Evolutionary conservation across 2,888 invertebrate species (phyloP), one percentile per base, ranked within the genome.

Genomic region (Antitype chi): DNA sequence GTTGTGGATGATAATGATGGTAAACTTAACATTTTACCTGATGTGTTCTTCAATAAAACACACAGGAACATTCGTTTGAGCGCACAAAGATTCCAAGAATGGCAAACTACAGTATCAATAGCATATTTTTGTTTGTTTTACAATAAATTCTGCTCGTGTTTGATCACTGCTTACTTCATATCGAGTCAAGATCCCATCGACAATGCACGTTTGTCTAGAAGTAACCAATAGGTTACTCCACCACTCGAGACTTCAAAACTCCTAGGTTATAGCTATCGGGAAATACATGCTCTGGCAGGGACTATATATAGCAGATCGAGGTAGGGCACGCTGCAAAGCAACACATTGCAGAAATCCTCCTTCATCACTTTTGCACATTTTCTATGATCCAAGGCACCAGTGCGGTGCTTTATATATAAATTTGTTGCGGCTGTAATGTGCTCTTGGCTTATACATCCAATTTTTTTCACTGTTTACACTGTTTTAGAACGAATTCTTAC

Each of bases 1-100:
- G 43, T 11, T 43, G 43, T 1, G 1, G 43, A 43, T 43, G 43
- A 47, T 47, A 11, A 11, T 11, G 15, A 95, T 96, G 95, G 95
- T 95, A 91, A 91, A 28, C 15, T 59, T 43, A 17, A 59, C 17
- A 62, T 52, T 17, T 28, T 13, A 47, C 7, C 64, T 23, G 23
- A 49, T 8, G 25, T 53, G 20, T 47, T 8, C 28, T 28, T 28
- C 25, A 66, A 47, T 64, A 28, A 25, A 25, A 25, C 9, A 38
- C 38, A 63, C 7, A 60, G 32, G 23, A 63, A 38, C n/a, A 63
- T 38, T 60, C 7, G 11, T 25, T 47, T 13, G 47, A 66, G 13
- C 20, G 20, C 7, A 25, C 25, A 64, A 64, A 64, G 25, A 49
- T 49, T 66, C 20, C 28, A 49, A 20, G 25, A 49, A 28, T 66